Conservation (phyloP, 2,797 vertebrate species). For the Lithobates sylvaticus region DNA sequence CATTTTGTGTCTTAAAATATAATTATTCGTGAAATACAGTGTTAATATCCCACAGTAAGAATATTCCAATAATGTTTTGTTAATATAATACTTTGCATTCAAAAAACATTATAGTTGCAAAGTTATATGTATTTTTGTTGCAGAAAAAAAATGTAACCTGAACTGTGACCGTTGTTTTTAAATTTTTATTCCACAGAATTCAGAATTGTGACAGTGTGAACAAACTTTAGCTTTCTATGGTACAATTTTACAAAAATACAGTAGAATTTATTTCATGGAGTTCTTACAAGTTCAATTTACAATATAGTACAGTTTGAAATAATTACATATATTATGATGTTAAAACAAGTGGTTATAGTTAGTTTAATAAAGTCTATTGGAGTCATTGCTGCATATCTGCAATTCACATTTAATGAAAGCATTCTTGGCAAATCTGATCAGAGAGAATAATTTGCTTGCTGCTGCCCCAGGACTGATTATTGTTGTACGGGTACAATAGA, state of each 20-base stretch:
- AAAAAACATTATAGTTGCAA: background rate
- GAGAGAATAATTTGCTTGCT: constrained; percentile 4
- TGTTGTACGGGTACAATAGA: constrained; percentile 36
- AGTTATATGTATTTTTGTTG: background rate
- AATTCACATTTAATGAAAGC: constrained; percentile 51
- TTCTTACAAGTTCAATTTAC: constrained; percentile 77
- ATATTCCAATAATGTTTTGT: background rate
- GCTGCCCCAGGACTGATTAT: background rate
- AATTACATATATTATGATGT: constrained; percentile 63
- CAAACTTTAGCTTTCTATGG: constrained; percentile 70
- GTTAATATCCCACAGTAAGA: constrained; percentile 29
- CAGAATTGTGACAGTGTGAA: constrained; percentile 40
- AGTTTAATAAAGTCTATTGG: constrained; percentile 43
- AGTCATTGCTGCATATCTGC: constrained; percentile 45
- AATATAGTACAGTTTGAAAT: constrained; percentile 76
- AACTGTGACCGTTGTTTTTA: background rate
- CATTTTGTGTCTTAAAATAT: constrained; percentile 15
- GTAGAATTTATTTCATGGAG: constrained; percentile 74
- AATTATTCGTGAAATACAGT: constrained; percentile 33
- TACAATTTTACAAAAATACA: constrained; percentile 81
- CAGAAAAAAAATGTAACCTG: constrained; percentile 16
- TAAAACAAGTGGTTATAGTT: constrained; percentile 68
- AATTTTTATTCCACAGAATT: constrained; percentile 9
- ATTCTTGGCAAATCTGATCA: background rate
- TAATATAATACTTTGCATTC: constrained; percentile 10